Conservation (phyloP, 2,888 invertebrate species). For the Creontiades dilutus region DNA sequence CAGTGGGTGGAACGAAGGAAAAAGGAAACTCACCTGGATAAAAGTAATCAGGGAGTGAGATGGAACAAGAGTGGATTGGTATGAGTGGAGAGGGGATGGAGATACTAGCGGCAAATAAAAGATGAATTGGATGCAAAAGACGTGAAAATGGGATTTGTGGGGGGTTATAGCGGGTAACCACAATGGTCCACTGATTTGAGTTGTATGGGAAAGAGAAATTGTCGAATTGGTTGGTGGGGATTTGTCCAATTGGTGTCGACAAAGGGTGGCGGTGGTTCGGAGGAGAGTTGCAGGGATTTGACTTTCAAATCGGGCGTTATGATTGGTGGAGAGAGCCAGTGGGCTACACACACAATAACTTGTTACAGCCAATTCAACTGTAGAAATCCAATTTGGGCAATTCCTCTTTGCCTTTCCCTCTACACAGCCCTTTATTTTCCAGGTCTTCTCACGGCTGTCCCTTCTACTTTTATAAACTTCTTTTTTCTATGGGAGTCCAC, state of each 20-base stretch:
- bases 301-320: slow-evolving; percentile 74
- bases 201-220: slow-evolving; percentile 69
- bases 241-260: slow-evolving; percentile 62
- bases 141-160: slow-evolving; percentile 65
- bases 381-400: slow-evolving; percentile 75
- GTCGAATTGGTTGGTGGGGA: slow-evolving; percentile 69
- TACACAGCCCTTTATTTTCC: slow-evolving; percentile 41
- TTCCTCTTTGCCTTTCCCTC: slow-evolving; percentile 72
- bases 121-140: slow-evolving; percentile 71
- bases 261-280: slow-evolving; percentile 41
- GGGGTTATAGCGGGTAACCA: slow-evolving; percentile 61
- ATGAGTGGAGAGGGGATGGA: slow-evolving; percentile 15
- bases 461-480: slow-evolving; percentile 47
- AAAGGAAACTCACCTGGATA: neutral
- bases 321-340: slow-evolving; percentile 74
- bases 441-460: slow-evolving; percentile 53
- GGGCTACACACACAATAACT: slow-evolving; percentile 74
- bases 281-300: slow-evolving; percentile 60
- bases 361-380: slow-evolving; percentile 75
- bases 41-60: slow-evolving; percentile 6
- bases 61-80: slow-evolving; percentile 28
- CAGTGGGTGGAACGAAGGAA: neutral
- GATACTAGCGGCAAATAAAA: slow-evolving; percentile 64
- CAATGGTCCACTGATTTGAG: slow-evolving; percentile 72
- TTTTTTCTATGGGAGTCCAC: slow-evolving; percentile 10